These are phyloP conservation scores for Dryocosmus kuriphilus DNA, from an alignment of 2,888 invertebrate genomes.

Conservation along the genomic window DNA sequence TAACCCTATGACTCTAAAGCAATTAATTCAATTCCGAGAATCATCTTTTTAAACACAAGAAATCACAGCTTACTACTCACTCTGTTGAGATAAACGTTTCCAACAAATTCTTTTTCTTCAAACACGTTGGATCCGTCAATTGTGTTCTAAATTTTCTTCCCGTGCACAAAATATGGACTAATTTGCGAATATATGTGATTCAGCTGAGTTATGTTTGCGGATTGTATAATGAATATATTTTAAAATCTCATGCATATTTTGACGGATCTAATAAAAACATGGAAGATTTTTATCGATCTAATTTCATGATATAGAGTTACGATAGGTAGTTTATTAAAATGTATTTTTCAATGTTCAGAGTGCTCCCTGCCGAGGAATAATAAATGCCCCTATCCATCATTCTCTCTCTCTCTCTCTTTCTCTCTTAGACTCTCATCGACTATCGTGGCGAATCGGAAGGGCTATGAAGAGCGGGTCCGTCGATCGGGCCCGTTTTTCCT, in stretches of 20 bases:
- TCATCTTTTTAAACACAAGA: neutral
- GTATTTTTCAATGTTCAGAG: constrained; percentile 34
- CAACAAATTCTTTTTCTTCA: neutral
- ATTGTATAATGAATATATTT: neutral
- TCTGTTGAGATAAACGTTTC: neutral
- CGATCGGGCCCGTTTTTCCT: constrained; percentile 51
- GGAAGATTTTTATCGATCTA: constrained; percentile 18
- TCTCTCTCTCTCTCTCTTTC: constrained; percentile 1
- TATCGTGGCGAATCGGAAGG: constrained; percentile 70
- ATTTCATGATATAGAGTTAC: constrained; percentile 24
- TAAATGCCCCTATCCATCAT: constrained; percentile 33
- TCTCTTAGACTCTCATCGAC: constrained; percentile 45
- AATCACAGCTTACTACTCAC: too few species aligned
- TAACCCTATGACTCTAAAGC: neutral
- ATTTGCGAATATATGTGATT: neutral
- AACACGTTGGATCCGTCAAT: neutral
- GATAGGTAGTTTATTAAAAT: constrained; percentile 36
- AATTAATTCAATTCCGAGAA: neutral
- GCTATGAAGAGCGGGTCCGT: constrained; percentile 54
- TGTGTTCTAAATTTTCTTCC: neutral
- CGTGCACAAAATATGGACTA: neutral
- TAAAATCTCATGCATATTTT: neutral
- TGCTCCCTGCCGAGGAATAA: constrained; percentile 20
- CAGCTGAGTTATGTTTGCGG: neutral
- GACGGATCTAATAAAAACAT: constrained; percentile 15